Evolutionary conservation across 2,113 vertebrate species (phyloP), one percentile per base, ranked within the genome.

Genomic region (Sphaerodactylus townsendi): DNA sequence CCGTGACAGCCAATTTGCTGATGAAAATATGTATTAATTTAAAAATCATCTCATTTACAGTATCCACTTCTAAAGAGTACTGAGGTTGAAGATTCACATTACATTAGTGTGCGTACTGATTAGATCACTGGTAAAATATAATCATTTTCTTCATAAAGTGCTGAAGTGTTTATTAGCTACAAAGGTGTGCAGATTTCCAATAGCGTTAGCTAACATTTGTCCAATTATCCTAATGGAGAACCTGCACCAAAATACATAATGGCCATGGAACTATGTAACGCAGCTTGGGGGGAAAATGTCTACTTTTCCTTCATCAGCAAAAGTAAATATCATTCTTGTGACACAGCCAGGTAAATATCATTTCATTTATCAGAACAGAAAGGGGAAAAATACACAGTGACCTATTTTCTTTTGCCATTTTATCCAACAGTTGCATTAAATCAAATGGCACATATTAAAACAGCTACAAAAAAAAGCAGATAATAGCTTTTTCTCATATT

Each of bases 401-500:
- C 89, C 92, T 53, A 88, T 91, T 95, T 96, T 95, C 79, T 82
- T 91, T 87, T 90, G 88, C 64, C 94, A 91, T 95, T 95, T 95
- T 96, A 95, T 94, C 94, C 95, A 96, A 94, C 89, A 88, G 91
- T 83, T 30, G 71, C 90, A 96, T 94, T 96, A 94, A 96, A 96
- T 97, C 96, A 97, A 96, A 97, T 91, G 90, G 94, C 97, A 94
- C 93, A 94, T 92, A 95, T 97, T 95, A 97, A 94, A 96, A 95
- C 93, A 94, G 94, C 93, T 94, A 95, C 37, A 4, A 87, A 17
- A 87, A 90, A 93, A 94, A 88, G 88, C 93, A 97, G 96, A 97
- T 96, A 97, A 97, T 96, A 95, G 92, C 92, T 96, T 96, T 62
- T 95, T 46, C 77, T 96, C 94, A 95, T 94, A 96, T 95, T 97